Conservation (phyloP, 2,797 vertebrate genomes). For the Aselliscus stoliczkanus region DNA sequence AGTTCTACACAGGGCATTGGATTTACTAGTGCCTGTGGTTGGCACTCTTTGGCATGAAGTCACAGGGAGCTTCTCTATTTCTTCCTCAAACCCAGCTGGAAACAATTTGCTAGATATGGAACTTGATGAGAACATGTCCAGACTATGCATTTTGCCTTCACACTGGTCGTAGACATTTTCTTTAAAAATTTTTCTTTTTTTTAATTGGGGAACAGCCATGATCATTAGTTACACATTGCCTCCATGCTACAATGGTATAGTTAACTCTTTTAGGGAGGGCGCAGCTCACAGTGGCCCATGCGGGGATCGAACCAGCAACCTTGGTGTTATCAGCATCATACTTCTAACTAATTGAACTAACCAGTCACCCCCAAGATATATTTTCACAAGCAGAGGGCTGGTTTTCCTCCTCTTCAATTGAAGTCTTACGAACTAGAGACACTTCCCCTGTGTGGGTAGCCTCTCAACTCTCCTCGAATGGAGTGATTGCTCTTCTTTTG, state of each 20-base stretch:
- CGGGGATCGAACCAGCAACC: too few relatives aligned
- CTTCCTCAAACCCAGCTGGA: slow-evolving; percentile 53
- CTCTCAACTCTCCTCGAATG: background rate
- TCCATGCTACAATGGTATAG: too few relatives aligned
- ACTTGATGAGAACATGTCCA: slow-evolving; percentile 41
- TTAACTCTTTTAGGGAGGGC: too few relatives aligned
- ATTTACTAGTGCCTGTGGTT: slow-evolving; percentile 65
- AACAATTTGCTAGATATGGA: slow-evolving; percentile 56
- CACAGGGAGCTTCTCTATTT: slow-evolving; percentile 47
- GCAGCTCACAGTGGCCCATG: too few relatives aligned
- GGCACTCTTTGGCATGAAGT: slow-evolving; percentile 55
- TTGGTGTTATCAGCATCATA: too few relatives aligned
- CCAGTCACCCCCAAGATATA: background rate
- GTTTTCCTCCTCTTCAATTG: slow-evolving; percentile 32
- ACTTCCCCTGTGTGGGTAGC: background rate
- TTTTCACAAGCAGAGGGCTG: slow-evolving; percentile 73
- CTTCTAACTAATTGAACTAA: too few relatives aligned
- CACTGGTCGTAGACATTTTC: slow-evolving; percentile 72
- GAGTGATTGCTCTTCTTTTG: background rate
- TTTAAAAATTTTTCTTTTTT: too few relatives aligned
- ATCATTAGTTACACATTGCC: too few relatives aligned
- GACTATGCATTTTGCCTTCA: slow-evolving; percentile 73
- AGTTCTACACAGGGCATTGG: slow-evolving; percentile 53
- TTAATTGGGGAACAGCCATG: too few relatives aligned
- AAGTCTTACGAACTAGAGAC: background rate